phyloP scores from a whole-genome alignment of 2,888 invertebrate species.

The Pilophorus perplexus region DNA sequence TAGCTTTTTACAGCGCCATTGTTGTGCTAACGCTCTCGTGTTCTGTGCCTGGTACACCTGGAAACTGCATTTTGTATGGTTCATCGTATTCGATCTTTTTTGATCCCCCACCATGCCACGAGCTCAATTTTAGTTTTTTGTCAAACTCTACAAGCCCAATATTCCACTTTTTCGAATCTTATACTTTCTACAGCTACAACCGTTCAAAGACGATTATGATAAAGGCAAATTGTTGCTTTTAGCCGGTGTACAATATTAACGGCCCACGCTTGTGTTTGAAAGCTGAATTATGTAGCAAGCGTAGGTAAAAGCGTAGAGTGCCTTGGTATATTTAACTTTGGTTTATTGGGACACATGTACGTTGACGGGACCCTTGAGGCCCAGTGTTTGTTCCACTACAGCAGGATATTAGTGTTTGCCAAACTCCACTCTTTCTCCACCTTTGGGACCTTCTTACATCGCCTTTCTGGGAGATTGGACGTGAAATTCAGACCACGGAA shows the following conservation, averaged over 20 bases:
- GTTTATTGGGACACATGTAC: slow-evolving; percentile 38
- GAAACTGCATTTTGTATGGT: too few species aligned
- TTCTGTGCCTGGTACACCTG: too few species aligned
- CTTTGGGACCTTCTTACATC: slow-evolving; percentile 15
- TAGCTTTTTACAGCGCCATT: too few species aligned
- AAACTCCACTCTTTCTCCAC: slow-evolving; percentile 27
- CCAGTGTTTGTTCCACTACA: slow-evolving; percentile 27
- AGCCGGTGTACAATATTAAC: neutral
- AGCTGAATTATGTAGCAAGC: slow-evolving; percentile 20
- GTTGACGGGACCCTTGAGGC: slow-evolving; percentile 29
- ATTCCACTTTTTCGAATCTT: too few species aligned
- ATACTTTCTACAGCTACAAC: too few species aligned
- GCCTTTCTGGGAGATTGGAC: neutral
- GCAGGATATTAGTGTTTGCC: slow-evolving; percentile 38
- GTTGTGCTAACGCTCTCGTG: too few species aligned
- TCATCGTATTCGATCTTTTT: too few species aligned
- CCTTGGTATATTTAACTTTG: slow-evolving; percentile 28
- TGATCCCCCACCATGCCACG: too few species aligned
- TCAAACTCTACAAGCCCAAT: too few species aligned
- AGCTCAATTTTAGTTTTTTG: too few species aligned
- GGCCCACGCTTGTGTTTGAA: neutral
- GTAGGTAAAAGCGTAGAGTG: neutral
- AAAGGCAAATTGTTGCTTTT: slow-evolving; percentile 3
- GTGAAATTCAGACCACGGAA: too few species aligned
- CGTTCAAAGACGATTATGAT: too few species aligned